Percentiles rank a stretch among this genome's conserved stretches.
Evolutionary conservation across 2,113 vertebrate species (phyloP).

Genomic region (Tetrao urogallus): DNA sequence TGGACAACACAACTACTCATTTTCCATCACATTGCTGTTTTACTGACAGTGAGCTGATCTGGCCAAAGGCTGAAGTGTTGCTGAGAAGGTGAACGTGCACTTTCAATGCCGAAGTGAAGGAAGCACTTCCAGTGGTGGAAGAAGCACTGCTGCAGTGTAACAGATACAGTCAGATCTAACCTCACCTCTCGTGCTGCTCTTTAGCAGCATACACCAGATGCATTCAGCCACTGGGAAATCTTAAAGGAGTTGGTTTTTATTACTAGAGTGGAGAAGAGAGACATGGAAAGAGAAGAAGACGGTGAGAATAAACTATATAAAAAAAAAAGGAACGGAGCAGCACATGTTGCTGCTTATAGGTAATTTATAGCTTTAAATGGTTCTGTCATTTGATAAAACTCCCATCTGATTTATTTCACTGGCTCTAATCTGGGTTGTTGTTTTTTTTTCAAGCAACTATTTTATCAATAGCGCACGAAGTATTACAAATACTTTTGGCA

Average conservation of each 20-base stretch:
- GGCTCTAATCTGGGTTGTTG: neutral
- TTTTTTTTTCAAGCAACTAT: neutral
- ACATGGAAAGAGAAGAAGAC: neutral
- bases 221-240: neutral
- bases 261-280: neutral
- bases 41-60: neutral
- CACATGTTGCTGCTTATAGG: neutral
- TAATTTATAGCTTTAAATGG: neutral
- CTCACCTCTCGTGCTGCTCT: neutral
- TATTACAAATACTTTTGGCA: constrained; percentile 40
- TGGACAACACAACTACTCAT: neutral
- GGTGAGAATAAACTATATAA: neutral
- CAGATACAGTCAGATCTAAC: neutral
- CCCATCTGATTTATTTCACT: constrained; percentile 25
- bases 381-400: constrained; percentile 1
- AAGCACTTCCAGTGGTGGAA: neutral
- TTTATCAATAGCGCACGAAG: neutral
- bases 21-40: neutral
- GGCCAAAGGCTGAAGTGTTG: neutral
- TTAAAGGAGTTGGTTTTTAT: neutral
- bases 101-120: neutral
- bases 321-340: neutral
- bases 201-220: neutral
- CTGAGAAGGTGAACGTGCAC: neutral
- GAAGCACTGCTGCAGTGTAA: neutral